Evolutionary conservation across 2,797 vertebrate species (phyloP), one percentile per base, ranked within the genome.

Genomic region (Okamejei kenojei): DNA sequence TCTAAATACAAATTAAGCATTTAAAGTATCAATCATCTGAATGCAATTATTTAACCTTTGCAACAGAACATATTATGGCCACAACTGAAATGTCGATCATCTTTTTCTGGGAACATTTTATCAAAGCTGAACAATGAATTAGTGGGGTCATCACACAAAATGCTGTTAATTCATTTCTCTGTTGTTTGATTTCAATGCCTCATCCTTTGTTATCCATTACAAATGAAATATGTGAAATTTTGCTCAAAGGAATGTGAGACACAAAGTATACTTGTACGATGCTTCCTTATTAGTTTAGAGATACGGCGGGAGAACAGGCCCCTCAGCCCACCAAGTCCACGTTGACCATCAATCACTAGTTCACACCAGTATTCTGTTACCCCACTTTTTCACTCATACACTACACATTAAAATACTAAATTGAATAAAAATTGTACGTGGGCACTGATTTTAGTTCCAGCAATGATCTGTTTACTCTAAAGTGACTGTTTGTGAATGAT

Each of bases 11-110:
- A 65, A 68, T 88, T 15, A 76, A 54, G 71, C 19, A 92, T 58
- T 92, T 76, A 76, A 92, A 92, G 71, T 76, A 74, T 58, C 38
- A 92, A 74, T 76, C 90, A 92, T 58, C 68, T 74, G 45, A 84
- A 84, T 54, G 81, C 26, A 61, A 54, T 54, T 76, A 73, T 17
- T 73, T 76, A 76, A 45, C 19, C 2, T 54, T 54, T 17, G 15
- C 17, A 21, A 17, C n/a, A 88, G 61, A 88, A 88, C 58, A 65
- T 19, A 88, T 88, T 17, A 65, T 7, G 63, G 68, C 11, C 88
- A 23, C 68, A 74, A 91, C 29, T 29, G 38, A 76, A 74, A 45
- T 68, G 63, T 65, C n/a, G 65, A 65, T 32, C 19, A 58, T 92
- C 38, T 58, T 92, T 92, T 73, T 6, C 2, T 74, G 90, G 38